Conservation (phyloP, 2,888 invertebrate species). For the Taenaris catops region DNA sequence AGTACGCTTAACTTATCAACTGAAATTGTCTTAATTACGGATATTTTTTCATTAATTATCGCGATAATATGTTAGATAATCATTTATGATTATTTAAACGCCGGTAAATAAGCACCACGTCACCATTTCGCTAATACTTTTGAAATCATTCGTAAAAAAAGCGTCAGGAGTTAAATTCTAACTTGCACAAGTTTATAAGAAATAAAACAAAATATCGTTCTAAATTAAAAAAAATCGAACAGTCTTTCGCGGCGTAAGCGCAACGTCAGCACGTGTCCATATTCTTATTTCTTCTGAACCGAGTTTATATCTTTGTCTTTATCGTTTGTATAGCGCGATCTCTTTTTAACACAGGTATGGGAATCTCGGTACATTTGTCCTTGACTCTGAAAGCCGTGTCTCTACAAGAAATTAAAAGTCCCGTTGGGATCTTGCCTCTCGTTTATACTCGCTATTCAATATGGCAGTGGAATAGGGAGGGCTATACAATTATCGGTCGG, state of each 20-base stretch:
- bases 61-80: constrained; percentile 8
- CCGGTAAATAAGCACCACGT: constrained; percentile 9
- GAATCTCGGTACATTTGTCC: constrained; percentile 57
- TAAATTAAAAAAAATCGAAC: constrained; percentile 43
- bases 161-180: no score
- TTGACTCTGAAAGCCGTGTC: constrained; percentile 55
- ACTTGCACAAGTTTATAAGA: constrained; percentile 28
- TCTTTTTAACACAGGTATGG: constrained; percentile 28
- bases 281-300: constrained; percentile 47
- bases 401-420: constrained; percentile 52
- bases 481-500: constrained; percentile 44
- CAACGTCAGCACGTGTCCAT: constrained; percentile 40
- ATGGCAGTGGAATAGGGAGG: constrained; percentile 36
- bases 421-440: constrained; percentile 54
- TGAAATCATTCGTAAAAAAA: neutral
- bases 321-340: constrained; percentile 35
- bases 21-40: constrained; percentile 3
- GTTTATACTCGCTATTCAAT: constrained; percentile 24
- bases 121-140: constrained; percentile 10
- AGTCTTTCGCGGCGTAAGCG: constrained; percentile 39
- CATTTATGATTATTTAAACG: no score
- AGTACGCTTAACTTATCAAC: constrained; percentile 10
- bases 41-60: constrained; percentile 1
- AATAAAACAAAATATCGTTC: no score
- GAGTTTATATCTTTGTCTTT: constrained; percentile 34